phyloP scores from a whole-genome alignment of 1,140 invertebrate genomes.

The Nasonia longicornis region DNA sequence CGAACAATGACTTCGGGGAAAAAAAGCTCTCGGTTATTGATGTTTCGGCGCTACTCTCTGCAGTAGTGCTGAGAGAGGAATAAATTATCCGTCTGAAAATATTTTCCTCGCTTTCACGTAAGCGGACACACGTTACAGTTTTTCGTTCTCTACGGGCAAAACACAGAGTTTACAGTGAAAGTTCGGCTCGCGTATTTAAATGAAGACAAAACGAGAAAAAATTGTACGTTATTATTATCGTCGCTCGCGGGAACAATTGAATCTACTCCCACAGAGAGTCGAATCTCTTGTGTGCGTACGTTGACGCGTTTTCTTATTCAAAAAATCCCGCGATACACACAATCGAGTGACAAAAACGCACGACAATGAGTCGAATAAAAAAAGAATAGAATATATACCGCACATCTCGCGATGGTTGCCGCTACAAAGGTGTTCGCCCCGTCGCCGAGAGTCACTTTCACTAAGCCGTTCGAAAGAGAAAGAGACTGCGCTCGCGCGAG shows the following conservation, averaged over 20 bases:
- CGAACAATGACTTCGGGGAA: not conserved
- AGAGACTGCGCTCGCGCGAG: constrained; percentile 50
- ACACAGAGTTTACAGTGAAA: constrained; percentile 17
- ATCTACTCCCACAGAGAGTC: not conserved
- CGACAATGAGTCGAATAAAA: too few relatives aligned
- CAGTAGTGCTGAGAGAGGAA: not conserved
- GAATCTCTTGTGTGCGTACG: not conserved
- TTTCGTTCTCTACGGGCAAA: constrained; percentile 11
- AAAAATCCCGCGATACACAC: not conserved
- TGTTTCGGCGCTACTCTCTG: too few relatives aligned
- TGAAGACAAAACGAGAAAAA: not conserved
- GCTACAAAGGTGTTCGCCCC: constrained; percentile 14
- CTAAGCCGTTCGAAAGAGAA: constrained; percentile 58
- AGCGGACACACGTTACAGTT: not conserved
- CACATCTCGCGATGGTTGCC: constrained; percentile 32
- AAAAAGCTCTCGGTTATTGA: not conserved
- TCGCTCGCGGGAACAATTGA: not conserved
- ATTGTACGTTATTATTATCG: not conserved
- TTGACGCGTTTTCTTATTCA: not conserved
- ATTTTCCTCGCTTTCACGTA: constrained; percentile 27
- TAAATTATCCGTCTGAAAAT: constrained; percentile 27
- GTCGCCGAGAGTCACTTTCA: constrained; percentile 58
- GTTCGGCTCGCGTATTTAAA: constrained; percentile 14
- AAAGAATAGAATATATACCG: not conserved
- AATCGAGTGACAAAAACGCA: not conserved